Percentiles rank a stretch among this genome's conserved stretches.
phyloP scores from a whole-genome alignment of 2,888 invertebrate genomes.

The Drosophila prostipennis region DNA sequence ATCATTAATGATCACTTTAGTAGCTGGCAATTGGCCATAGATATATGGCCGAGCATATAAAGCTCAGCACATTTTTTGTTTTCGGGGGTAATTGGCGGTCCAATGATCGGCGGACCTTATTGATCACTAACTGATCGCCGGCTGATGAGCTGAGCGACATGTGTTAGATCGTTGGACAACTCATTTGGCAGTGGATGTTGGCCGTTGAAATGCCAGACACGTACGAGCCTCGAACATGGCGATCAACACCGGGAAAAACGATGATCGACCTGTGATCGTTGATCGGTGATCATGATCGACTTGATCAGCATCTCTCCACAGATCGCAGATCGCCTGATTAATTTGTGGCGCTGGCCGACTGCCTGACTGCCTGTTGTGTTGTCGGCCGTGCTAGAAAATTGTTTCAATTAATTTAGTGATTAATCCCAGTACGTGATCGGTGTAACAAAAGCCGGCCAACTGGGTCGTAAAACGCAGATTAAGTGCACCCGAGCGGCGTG shows the following conservation, averaged over 20 bases:
- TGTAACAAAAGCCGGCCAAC: conserved; percentile 53
- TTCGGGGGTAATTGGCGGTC: conserved; percentile 22
- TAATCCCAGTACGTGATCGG: conserved; percentile 72
- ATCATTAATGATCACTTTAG: conserved; percentile 57
- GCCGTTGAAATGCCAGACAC: conserved; percentile 68
- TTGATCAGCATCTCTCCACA: conserved; percentile 27
- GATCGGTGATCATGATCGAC: conserved; percentile 38
- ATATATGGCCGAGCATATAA: conserved; percentile 21
- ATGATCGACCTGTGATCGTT: conserved; percentile 9
- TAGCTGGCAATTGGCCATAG: conserved; percentile 67
- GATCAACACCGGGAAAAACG: conserved; percentile 67
- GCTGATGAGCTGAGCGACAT: conserved; percentile 71
- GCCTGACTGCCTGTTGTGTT: conserved; percentile 35
- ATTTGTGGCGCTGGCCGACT: conserved; percentile 61
- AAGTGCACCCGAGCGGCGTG: conserved; percentile 42
- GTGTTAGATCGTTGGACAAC: conserved; percentile 75
- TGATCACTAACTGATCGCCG: conserved; percentile 28
- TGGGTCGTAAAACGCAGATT: conserved; percentile 71
- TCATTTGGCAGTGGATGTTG: conserved; percentile 61
- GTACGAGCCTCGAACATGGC: conserved; percentile 73
- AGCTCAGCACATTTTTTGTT: conserved; percentile 4
- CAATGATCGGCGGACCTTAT: conserved; percentile 30
- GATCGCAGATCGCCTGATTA: conserved; percentile 62
- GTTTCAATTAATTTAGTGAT: conserved; percentile 80
- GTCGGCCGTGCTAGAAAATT: conserved; percentile 73